A percentile compares a stretch with the other conserved stretches of the same genome.
These are phyloP conservation scores for Malurus leucopterus DNA, from an alignment of 2,797 vertebrate species.

Conservation along the genomic window DNA sequence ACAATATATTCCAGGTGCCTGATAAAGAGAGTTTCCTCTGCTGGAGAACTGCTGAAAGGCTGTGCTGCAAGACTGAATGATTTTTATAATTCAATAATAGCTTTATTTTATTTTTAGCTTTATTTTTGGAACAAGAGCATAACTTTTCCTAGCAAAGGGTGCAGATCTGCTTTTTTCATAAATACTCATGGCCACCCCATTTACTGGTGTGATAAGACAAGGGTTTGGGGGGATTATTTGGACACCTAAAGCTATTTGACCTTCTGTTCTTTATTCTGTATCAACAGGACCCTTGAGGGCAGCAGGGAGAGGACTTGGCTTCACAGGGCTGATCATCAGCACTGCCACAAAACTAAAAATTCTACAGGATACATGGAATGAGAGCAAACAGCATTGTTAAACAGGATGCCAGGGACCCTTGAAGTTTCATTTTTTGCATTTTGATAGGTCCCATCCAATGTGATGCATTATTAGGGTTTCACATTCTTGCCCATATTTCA, in stretches of 20 bases:
- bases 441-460: not conserved
- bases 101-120: not conserved
- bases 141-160: not conserved
- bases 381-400: not conserved
- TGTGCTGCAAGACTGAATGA: not conserved
- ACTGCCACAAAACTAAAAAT: not conserved
- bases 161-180: not conserved
- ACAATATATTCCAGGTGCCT: conserved; percentile 9
- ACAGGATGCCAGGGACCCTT: not conserved
- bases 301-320: not conserved
- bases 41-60: not conserved
- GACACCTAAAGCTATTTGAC: not conserved
- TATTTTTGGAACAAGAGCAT: not conserved
- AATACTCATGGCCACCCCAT: not conserved
- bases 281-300: not conserved
- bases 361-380: not conserved
- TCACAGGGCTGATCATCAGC: not conserved
- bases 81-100: conserved; percentile 1
- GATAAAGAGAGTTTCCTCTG: conserved; percentile 18
- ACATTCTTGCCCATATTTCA: not conserved
- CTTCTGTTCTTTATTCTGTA: not conserved
- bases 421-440: not conserved
- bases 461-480: not conserved
- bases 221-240: not conserved
- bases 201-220: not conserved